These are phyloP conservation scores for Clostera curtula DNA, from an alignment of 2,888 invertebrate genomes.

Conservation along the genomic window DNA sequence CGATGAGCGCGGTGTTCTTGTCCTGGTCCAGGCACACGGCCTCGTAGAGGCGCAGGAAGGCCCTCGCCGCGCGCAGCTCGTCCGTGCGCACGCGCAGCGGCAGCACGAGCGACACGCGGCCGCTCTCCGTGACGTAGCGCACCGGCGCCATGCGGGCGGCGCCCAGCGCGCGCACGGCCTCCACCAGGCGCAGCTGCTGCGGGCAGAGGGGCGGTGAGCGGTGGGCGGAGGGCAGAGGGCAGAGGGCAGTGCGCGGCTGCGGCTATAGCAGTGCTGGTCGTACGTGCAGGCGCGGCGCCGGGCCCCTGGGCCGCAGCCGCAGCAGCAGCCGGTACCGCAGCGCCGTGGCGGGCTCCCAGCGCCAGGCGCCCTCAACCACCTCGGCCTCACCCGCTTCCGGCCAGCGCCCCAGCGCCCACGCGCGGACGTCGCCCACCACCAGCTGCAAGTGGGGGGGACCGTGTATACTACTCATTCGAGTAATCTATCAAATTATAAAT, in stretches of 20 bases:
- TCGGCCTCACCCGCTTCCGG: constrained; percentile 11
- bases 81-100: constrained; percentile 58
- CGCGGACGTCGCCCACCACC: constrained; percentile 28
- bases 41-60: constrained; percentile 84
- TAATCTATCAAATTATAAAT: no score
- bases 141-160: constrained; percentile 92
- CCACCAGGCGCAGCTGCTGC: constrained; percentile 69
- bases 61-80: constrained; percentile 68
- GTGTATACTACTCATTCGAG: no score
- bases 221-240: neutral
- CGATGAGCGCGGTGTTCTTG: constrained; percentile 84
- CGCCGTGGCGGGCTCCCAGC: constrained; percentile 47
- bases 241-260: neutral
- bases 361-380: constrained; percentile 48
- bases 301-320: constrained; percentile 10
- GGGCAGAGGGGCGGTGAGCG: neutral
- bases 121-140: constrained; percentile 97
- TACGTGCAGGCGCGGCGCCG: constrained; percentile 3
- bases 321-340: constrained; percentile 45
- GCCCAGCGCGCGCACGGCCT: constrained; percentile 89
- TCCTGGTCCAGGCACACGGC: constrained; percentile 82
- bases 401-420: constrained; percentile 37
- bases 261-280: constrained; percentile 6
- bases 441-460: constrained; percentile 19
- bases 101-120: constrained; percentile 85